Base-by-base conservation (phyloP, 2,888 invertebrate genomes). In the Formica aserva region DNA sequence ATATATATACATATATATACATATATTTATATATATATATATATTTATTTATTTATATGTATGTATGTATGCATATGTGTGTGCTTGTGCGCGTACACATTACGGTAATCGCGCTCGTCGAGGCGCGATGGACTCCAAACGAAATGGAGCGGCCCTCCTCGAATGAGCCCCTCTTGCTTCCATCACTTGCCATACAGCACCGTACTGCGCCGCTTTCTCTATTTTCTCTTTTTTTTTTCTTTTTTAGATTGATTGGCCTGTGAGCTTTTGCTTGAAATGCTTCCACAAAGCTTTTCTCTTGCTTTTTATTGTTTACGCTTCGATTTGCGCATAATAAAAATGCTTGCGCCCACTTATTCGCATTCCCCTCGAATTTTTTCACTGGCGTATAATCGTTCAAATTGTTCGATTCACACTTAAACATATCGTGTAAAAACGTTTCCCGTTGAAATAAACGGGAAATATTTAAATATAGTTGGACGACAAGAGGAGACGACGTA, bases 261-360 rank as follows among this genome's bases (percentile, higher is more conserved):
- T 87, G 48, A 85, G 88, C 89, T 88, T 89, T 77, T 77, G 89
- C 87, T 84, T 85, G 84, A 78, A 76, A 87, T 71, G 89, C 88
- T 88, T 88, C 72, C 76, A 75, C 77, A 26, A 67, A 83, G 86
- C 86, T 87, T 84, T 74, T 65, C 83, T 71, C 65, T 80, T 82
- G 67, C 83, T 66, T 82, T 72, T 81, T 74, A 65, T 69, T 52
- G 52, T 80, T 63, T 66, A 62, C 74, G 63, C 81, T 82, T 62
- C 72, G 82, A 74, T 74, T 63, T 67, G 62, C 82, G 67, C 67
- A 55, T 87, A 83, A 83, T 81, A 74, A 84, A 76, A 83, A 88
- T 69, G 86, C 84, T 81, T 80, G 74, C 62, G 78, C 67, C 48
- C 75, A 80, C 75, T 67, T 41, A 71, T 65, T 78, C 65, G 71